These are phyloP conservation scores for Chrysogorgia sp. DNA, from an alignment of 92 coral and sea anemone genomes.

Conservation along the genomic window DNA sequence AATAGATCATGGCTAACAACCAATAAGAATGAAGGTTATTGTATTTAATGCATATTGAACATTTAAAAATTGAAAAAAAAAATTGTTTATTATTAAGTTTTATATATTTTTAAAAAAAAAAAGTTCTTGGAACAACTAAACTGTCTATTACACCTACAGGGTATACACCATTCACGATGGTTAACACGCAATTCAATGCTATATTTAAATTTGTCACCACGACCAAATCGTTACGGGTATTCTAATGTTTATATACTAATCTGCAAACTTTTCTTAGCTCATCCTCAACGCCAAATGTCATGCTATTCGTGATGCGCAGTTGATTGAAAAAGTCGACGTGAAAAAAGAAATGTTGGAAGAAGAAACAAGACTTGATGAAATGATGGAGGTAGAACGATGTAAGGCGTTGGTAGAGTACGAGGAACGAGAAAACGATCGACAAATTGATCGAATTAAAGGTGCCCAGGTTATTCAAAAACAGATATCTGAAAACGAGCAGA, in stretches of 20 bases:
- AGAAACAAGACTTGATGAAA: conserved; percentile 92
- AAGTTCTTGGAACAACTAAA: no score
- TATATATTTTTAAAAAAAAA: no score
- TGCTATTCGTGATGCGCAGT: conserved; percentile 99
- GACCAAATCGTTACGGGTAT: no score
- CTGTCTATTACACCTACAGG: no score
- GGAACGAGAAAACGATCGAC: conserved; percentile 81
- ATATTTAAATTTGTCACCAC: no score
- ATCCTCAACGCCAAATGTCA: conserved; percentile 98
- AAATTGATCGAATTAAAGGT: conserved; percentile 82
- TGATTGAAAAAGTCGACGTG: conserved; percentile 93
- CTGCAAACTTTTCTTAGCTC: conserved; percentile 57
- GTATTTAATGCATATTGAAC: no score
- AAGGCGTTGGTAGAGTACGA: conserved; percentile 88
- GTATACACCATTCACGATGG: no score
- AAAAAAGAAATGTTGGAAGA: conserved; percentile 90
- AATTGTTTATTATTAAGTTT: no score
- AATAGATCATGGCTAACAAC: no score
- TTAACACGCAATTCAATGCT: no score
- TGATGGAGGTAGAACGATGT: conserved; percentile 97
- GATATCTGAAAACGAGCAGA: conserved; percentile 81
- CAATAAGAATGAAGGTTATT: no score
- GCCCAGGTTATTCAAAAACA: conserved; percentile 87
- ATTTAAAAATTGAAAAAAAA: no score
- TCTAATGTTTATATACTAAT: background rate